phyloP scores from a whole-genome alignment of 2,113 vertebrate species.

The Osmerus mordax region DNA sequence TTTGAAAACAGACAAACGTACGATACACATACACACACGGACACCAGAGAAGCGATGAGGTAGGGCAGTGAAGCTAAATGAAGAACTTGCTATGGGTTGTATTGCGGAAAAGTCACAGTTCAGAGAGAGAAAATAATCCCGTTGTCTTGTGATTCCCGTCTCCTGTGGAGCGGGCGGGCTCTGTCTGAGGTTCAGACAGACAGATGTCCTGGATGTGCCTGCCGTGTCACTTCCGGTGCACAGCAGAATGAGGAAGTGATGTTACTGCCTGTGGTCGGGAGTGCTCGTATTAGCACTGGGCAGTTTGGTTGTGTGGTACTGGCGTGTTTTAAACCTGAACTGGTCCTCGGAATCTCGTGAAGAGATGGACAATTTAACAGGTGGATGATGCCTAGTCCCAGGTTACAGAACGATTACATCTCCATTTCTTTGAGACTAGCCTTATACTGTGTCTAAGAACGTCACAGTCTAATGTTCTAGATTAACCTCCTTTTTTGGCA shows the following conservation, averaged over 20 bases:
- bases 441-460: no score
- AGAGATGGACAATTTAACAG: not conserved
- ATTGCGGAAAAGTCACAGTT: conserved; percentile 21
- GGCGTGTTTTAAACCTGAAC: conserved; percentile 36
- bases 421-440: no score
- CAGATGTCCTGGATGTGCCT: conserved; percentile 26
- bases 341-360: conserved; percentile 41
- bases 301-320: conserved; percentile 21
- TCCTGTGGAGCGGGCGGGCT: not conserved
- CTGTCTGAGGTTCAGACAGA: conserved; percentile 56
- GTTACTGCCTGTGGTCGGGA: conserved; percentile 29
- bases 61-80: conserved; percentile 77
- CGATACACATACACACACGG: conserved; percentile 71
- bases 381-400: no score
- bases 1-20: conserved; percentile 63
- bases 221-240: conserved; percentile 1
- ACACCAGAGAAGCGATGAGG: conserved; percentile 80
- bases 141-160: not conserved
- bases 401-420: no score
- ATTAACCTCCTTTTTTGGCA: conserved; percentile 66
- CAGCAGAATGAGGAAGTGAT: conserved; percentile 28
- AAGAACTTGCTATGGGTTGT: conserved; percentile 71
- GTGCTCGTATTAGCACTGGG: conserved; percentile 42
- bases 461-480: conserved; percentile 1
- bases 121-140: no score